Base-by-base conservation (phyloP, 2,797 vertebrate species). In the Pangasius larnaudii region DNA sequence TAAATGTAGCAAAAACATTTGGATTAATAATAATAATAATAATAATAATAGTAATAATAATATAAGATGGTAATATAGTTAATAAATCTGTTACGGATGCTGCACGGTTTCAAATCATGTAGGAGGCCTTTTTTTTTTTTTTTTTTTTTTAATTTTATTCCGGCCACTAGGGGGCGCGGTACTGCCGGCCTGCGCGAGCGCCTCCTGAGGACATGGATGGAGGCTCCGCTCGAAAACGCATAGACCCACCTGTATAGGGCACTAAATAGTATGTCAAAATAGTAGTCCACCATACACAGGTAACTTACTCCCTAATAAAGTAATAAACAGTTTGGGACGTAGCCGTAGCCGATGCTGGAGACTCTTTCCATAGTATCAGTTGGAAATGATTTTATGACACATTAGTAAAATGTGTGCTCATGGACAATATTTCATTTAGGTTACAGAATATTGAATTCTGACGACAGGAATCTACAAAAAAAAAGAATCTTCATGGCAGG, bases 401-500 rank as follows among this genome's bases (percentile, higher is more conserved):
- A 5, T 24, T 22, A 51, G 16, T 33, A 11, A 30, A 22, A 42
- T 74, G 4, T 53, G 63, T 85, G n/a, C 58, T 33, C 10, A 91
- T 78, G 71, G 49, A 86, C 24, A 59, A 22, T 84, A 5, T 86
- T 83, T 85, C 1, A 46, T 85, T 84, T 82, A 91, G 88, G 90
- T 72, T 56, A 85, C 53, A 86, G 67, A 82, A 85, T 61, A 87
- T 85, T 86, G 10, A n/a, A n/a, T 46, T 77, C 87, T 87, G 85
- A 87, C 33, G 22, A 46, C 51, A 80, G 84, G 53, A 74, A 80
- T 39, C 63, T 82, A 80, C 89, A 82, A 78, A 93, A 5, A 89
- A 82, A 80, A 93, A 5, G 22, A 16, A 80, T 91, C 89, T 92
- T 90, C 89, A 96, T 96, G 96, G 96, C 95, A 93, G 96, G 96